These are phyloP conservation scores for Dermatemys mawii DNA, from an alignment of 2,113 vertebrate genomes.

Conservation along the genomic window DNA sequence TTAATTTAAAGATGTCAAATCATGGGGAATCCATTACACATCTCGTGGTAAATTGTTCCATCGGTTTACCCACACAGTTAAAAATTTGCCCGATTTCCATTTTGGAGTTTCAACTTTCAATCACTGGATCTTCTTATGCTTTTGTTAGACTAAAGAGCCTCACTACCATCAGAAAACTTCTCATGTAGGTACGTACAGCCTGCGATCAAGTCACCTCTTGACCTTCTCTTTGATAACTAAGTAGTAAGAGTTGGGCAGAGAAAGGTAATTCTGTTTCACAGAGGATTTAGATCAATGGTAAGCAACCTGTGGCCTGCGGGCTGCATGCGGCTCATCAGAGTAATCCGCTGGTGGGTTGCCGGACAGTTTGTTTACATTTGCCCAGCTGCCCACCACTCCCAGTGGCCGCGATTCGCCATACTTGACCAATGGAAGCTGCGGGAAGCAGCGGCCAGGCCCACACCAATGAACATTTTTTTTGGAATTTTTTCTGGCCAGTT, in stretches of 20 bases:
- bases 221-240: neutral
- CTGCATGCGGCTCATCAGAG: too few species aligned
- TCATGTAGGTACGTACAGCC: neutral
- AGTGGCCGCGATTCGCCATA: too few species aligned
- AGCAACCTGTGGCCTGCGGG: too few species aligned
- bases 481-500: neutral
- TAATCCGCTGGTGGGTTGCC: too few species aligned
- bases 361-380: too few species aligned
- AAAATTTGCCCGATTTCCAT: neutral
- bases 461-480: neutral
- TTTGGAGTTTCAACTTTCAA: neutral
- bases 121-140: neutral
- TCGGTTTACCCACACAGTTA: neutral
- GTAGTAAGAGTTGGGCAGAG: neutral
- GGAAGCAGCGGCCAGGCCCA: too few species aligned
- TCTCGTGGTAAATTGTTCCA: neutral
- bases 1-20: neutral
- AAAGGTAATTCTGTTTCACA: neutral
- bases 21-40: neutral
- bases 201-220: neutral
- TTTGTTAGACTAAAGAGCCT: neutral
- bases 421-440: too few species aligned
- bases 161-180: neutral
- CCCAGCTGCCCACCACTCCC: too few species aligned
- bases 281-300: neutral